Conservation (phyloP, 1,140 invertebrate genomes). For the Hycleus cichorii region DNA sequence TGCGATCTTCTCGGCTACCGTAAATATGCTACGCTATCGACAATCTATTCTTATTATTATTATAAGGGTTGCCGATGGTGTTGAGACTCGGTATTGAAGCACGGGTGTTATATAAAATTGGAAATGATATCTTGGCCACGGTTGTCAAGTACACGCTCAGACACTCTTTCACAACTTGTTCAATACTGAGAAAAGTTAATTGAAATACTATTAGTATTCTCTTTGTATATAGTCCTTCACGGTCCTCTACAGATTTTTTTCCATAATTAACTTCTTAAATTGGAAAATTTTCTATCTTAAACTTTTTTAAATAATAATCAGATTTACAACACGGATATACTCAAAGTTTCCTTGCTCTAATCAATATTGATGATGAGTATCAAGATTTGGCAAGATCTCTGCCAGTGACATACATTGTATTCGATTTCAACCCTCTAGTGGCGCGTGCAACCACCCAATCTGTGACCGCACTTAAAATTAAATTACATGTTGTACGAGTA, state of each 20-base stretch:
- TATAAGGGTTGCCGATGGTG: constrained; percentile 36
- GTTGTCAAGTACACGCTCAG: constrained; percentile 29
- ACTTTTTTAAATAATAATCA: constrained; percentile 11
- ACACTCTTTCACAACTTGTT: constrained; percentile 34
- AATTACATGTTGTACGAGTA: too few species aligned
- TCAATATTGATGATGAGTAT: too few species aligned
- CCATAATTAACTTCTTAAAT: constrained; percentile 34
- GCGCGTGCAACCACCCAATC: too few species aligned
- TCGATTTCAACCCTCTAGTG: too few species aligned
- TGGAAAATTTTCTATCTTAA: constrained; percentile 20
- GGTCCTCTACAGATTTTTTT: constrained; percentile 25
- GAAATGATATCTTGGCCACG: constrained; percentile 35
- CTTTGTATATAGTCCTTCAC: constrained; percentile 23
- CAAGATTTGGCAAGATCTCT: too few species aligned
- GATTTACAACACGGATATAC: constrained; percentile 8
- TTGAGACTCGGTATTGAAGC: constrained; percentile 35
- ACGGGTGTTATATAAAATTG: constrained; percentile 32
- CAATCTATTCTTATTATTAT: constrained; percentile 11
- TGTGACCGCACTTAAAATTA: too few species aligned
- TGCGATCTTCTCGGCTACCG: too few species aligned
- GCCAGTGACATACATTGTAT: too few species aligned
- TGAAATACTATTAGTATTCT: constrained; percentile 37
- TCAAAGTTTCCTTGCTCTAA: background rate
- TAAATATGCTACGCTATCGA: background rate
- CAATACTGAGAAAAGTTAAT: constrained; percentile 28